Base-by-base conservation (phyloP, 1,140 invertebrate genomes). In the Eriocheir sinensis region DNA sequence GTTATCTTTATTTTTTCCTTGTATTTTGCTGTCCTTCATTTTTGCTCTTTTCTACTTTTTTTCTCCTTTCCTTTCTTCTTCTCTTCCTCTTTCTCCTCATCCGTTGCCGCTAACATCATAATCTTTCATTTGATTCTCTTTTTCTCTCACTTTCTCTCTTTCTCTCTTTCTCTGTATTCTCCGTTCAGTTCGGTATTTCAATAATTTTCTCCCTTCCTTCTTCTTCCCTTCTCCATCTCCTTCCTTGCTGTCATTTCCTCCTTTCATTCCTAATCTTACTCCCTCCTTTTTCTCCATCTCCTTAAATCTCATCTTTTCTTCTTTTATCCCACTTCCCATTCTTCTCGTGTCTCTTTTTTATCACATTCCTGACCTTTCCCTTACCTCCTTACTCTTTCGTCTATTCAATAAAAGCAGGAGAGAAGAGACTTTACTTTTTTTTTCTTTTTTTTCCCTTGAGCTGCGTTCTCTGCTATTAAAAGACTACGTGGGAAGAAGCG, bases 11-110 rank as follows among this genome's bases (percentile, higher is more conserved):
- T n/a, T n/a, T n/a, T n/a, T n/a, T n/a, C n/a, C n/a, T n/a, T n/a
- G n/a, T n/a, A n/a, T 44, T 12, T 92, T 2, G 30, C 32, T 88
- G 60, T 40, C 21, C 40, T 83, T 32, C 34, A 53, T 89, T 88
- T 2, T 21, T 44, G 17, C 89, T 48, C 32, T 30, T 38, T 95
- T 4, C 90, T 36, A 41, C 44, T 32, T 95, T 32, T 96, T 53
- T 34, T 86, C 85, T 94, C 93, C 92, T 95, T 97, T 97, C 95
- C 95, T 89, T 95, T 96, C n/a, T n/a, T n/a, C n/a, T n/a, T n/a
- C n/a, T n/a, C n/a, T n/a, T n/a, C n/a, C n/a, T n/a, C n/a, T n/a
- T n/a, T n/a, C n/a, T n/a, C n/a, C n/a, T n/a, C n/a, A n/a, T n/a
- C n/a, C n/a, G n/a, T n/a, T n/a, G n/a, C n/a, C 97, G 97, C 90